Conservation (phyloP, 2,113 vertebrate species). For the Gnathonemus echidnorhynchus region DNA sequence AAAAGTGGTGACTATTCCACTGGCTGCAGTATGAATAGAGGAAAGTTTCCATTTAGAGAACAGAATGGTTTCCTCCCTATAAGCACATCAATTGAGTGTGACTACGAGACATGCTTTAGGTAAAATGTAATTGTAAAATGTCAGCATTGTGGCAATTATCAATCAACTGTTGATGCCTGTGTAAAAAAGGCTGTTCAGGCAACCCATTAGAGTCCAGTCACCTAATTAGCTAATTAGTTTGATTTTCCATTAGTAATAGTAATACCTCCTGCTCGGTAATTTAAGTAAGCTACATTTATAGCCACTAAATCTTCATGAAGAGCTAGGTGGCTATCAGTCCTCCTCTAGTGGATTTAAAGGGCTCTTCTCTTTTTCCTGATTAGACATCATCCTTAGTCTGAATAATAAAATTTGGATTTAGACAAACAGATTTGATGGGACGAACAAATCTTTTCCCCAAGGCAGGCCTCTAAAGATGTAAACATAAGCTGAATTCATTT, state of each 20-base stretch:
- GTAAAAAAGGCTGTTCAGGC: neutral
- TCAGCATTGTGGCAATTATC: neutral
- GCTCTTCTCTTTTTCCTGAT: neutral
- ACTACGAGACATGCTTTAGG: neutral
- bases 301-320: neutral
- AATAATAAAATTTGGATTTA: neutral
- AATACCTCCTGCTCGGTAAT: neutral
- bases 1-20: neutral
- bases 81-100: neutral
- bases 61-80: neutral
- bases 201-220: neutral
- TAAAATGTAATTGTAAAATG: neutral
- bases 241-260: neutral
- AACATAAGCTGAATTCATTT: neutral
- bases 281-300: slow-evolving; percentile 4
- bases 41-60: neutral
- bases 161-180: neutral
- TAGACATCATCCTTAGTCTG: neutral
- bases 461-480: neutral
- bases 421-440: neutral
- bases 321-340: neutral
- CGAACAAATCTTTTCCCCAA: neutral
- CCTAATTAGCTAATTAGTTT: neutral
- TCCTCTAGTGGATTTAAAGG: neutral
- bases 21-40: neutral